These are phyloP conservation scores for Anisognathus igniventris DNA, from an alignment of 2,797 vertebrate species.

Conservation along the genomic window DNA sequence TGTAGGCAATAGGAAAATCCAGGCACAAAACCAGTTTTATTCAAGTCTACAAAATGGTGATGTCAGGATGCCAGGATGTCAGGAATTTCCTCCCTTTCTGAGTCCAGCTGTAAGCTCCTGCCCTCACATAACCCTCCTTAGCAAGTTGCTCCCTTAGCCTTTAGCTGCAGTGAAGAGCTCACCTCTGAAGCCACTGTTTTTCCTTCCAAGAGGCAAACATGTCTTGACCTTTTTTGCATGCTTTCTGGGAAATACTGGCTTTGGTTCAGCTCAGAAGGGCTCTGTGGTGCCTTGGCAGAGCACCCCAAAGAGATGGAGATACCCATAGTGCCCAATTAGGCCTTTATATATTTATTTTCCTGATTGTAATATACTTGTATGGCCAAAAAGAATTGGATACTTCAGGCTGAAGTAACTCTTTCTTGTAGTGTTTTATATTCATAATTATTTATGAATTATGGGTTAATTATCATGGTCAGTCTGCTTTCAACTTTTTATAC, in stretches of 20 bases:
- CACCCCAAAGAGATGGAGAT: background rate
- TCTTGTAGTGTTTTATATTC: background rate
- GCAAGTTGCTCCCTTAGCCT: background rate
- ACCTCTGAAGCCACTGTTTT: background rate
- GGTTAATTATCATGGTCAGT: background rate
- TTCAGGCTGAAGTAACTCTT: background rate
- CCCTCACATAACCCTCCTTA: background rate
- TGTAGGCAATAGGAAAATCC: background rate
- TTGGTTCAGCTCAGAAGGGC: background rate
- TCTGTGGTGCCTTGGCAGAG: background rate
- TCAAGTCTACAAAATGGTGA: background rate
- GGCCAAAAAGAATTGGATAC: background rate
- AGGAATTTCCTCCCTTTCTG: background rate
- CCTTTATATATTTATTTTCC: background rate
- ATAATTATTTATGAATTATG: background rate
- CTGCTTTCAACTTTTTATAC: background rate
- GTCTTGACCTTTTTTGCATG: background rate
- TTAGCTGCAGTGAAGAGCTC: background rate
- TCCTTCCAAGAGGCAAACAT: background rate
- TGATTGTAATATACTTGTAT: background rate
- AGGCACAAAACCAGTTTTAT: background rate
- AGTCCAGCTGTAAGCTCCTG: background rate
- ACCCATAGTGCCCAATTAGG: background rate
- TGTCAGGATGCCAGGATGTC: accelerated
- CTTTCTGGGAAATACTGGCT: background rate